phyloP scores from a whole-genome alignment of 1,140 invertebrate genomes.

The Nomia melanderi region DNA sequence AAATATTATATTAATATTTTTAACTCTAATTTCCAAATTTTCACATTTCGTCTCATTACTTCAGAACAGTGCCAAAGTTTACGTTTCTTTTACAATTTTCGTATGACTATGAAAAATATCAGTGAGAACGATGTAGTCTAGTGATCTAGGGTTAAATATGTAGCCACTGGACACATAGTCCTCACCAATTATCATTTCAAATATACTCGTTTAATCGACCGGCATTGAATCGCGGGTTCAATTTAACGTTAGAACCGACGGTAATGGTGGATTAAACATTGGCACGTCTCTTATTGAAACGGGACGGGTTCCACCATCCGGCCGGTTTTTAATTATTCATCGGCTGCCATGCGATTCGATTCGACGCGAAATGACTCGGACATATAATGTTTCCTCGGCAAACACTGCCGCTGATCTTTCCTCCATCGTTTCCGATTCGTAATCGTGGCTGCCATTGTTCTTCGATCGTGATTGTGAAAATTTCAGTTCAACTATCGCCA shows the following conservation, averaged over 20 bases:
- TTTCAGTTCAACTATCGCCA: background rate
- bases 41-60: too few species aligned
- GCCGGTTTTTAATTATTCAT: background rate
- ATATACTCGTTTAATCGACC: constrained; percentile 12
- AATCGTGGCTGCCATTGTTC: background rate
- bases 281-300: background rate
- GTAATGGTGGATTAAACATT: constrained; percentile 7
- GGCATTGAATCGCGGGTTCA: background rate
- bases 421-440: background rate
- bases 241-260: background rate
- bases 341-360: background rate
- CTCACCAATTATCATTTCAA: constrained; percentile 7
- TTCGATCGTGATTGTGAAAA: background rate
- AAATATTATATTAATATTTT: too few species aligned
- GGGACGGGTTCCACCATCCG: background rate
- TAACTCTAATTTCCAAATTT: too few species aligned
- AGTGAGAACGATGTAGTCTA: too few species aligned
- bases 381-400: background rate
- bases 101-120: too few species aligned
- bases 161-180: background rate
- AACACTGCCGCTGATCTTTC: background rate
- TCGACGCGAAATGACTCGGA: constrained; percentile 8
- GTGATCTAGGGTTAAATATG: background rate
- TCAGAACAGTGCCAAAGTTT: too few species aligned
- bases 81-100: too few species aligned